phyloP scores from a whole-genome alignment of 2,797 vertebrate species.

The Scleropages formosus region DNA sequence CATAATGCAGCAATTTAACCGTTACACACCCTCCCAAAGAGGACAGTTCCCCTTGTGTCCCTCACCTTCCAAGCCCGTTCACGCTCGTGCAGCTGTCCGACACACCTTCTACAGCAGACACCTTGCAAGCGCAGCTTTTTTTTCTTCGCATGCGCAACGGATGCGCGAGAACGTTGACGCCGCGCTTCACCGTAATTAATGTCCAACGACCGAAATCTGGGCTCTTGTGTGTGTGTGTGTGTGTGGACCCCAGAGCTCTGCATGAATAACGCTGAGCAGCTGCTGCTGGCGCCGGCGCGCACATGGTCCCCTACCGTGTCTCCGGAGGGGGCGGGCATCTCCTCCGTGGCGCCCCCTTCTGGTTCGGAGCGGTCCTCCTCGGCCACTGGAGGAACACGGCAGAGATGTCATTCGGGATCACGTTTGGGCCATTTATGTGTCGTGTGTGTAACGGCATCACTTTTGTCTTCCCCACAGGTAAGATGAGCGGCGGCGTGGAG shows the following conservation, averaged over 20 bases:
- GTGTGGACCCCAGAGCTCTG: constrained; percentile 18
- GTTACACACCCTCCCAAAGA: too few relatives aligned
- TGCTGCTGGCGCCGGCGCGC: background rate
- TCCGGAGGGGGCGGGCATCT: constrained; percentile 59
- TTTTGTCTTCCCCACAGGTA: too few relatives aligned
- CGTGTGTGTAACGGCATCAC: too few relatives aligned
- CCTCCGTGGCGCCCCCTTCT: constrained; percentile 57
- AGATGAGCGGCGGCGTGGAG: too few relatives aligned
- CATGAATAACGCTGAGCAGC: background rate
- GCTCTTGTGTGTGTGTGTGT: constrained; percentile 1
- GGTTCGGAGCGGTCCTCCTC: constrained; percentile 68
- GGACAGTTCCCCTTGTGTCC: too few relatives aligned
- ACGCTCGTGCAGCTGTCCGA: too few relatives aligned
- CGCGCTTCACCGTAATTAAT: background rate
- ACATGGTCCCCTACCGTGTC: constrained; percentile 59
- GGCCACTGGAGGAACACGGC: constrained; percentile 59
- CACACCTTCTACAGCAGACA: too few relatives aligned
- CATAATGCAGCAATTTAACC: too few relatives aligned
- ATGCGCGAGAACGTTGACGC: background rate
- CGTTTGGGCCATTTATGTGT: too few relatives aligned
- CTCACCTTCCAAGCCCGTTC: too few relatives aligned
- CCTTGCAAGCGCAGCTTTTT: too few relatives aligned
- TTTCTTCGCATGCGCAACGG: background rate
- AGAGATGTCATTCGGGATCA: constrained; percentile 17
- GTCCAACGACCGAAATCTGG: background rate